A percentile compares a stretch with the other conserved stretches of the same genome.
phyloP scores from a whole-genome alignment of 2,113 vertebrate species.

The Macrotis lagotis region DNA sequence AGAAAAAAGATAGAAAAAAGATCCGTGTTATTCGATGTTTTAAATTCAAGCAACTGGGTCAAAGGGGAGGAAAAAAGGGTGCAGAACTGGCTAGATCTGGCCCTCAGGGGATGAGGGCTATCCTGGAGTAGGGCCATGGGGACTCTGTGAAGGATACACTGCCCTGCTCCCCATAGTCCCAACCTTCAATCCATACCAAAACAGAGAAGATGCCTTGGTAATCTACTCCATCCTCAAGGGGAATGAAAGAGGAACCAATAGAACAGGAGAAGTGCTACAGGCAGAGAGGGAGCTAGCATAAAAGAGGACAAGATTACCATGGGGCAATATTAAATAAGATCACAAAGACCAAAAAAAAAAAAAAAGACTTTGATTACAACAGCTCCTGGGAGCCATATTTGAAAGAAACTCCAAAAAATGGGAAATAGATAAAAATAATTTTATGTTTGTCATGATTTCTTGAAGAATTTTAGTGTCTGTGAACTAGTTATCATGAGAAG shows the following conservation, averaged over 20 bases:
- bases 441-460: not conserved
- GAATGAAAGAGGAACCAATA: too few relatives aligned
- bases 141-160: not conserved
- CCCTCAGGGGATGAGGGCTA: too few relatives aligned
- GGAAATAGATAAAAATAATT: not conserved
- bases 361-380: not conserved
- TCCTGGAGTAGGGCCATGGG: not conserved
- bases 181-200: not conserved
- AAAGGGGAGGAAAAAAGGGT: too few relatives aligned
- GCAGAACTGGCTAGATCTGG: too few relatives aligned
- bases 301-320: not conserved
- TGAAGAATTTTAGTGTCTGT: not conserved
- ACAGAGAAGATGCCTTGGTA: not conserved
- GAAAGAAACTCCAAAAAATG: not conserved
- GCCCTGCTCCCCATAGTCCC: not conserved
- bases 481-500: not conserved
- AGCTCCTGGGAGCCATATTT: not conserved
- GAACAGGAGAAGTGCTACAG: not conserved
- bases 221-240: not conserved
- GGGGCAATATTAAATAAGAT: not conserved
- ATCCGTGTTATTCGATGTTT: too few relatives aligned
- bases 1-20: too few relatives aligned
- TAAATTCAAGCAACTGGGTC: not conserved
- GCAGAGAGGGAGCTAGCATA: not conserved
- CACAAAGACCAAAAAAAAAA: not conserved